Evolutionary conservation across 2,797 vertebrate genomes (phyloP).

Genomic region (Alauda arvensis): DNA sequence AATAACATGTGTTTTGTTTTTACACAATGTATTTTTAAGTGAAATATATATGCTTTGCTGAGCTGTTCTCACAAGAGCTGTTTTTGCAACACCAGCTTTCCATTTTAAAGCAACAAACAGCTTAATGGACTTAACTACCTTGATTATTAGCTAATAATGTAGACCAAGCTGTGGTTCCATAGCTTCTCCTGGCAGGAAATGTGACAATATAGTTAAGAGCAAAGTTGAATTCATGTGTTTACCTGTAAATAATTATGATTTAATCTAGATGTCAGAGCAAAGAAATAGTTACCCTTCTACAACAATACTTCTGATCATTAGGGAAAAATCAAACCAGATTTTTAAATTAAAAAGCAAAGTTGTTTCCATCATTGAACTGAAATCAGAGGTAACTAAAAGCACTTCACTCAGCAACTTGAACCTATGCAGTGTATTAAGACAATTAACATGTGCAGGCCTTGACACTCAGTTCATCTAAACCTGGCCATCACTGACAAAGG

Average conservation of each 20-base stretch:
- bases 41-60: not conserved
- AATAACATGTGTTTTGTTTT: not conserved
- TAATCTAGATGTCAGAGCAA: not conserved
- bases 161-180: not conserved
- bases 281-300: not conserved
- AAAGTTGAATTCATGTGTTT: not conserved
- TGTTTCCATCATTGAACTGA: not conserved
- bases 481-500: not conserved
- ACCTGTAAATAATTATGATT: not conserved
- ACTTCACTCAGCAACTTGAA: not conserved
- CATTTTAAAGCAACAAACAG: not conserved
- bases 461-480: not conserved
- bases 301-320: not conserved
- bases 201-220: not conserved
- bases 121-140: not conserved
- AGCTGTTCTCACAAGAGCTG: not conserved
- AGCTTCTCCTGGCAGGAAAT: not conserved
- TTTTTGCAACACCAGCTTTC: not conserved
- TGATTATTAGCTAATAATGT: not conserved
- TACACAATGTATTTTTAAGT: not conserved
- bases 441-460: not conserved
- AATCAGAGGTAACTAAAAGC: not conserved
- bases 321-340: not conserved
- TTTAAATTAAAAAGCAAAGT: not conserved
- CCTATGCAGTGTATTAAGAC: accelerated